Evolutionary conservation across 2,797 vertebrate genomes (phyloP).

Genomic region (Diplodus puntazzo): DNA sequence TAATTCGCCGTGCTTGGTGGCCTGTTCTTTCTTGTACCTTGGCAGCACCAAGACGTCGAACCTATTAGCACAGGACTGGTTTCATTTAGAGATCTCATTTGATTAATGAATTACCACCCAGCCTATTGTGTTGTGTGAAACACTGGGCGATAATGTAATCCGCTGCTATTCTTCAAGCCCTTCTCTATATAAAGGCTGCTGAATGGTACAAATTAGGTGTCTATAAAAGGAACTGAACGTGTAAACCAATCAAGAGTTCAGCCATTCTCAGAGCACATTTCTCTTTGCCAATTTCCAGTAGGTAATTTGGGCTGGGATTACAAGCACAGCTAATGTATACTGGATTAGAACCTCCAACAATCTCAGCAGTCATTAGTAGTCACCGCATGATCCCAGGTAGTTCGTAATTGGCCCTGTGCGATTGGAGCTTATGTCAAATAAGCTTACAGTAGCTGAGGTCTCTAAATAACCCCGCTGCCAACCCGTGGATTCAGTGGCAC

Average conservation of each 20-base stretch:
- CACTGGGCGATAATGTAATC: constrained; percentile 33
- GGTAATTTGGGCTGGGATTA: constrained; percentile 22
- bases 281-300: constrained; percentile 15
- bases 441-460: constrained; percentile 43
- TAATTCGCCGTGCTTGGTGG: neutral
- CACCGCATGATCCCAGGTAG: constrained; percentile 52
- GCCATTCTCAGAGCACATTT: constrained; percentile 41
- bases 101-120: constrained; percentile 63
- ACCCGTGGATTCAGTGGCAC: constrained; percentile 43
- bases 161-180: constrained; percentile 10
- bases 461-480: constrained; percentile 40
- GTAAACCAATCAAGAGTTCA: constrained; percentile 34
- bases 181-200: constrained; percentile 41
- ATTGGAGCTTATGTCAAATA: constrained; percentile 57
- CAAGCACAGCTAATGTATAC: constrained; percentile 28
- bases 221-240: constrained; percentile 9
- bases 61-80: constrained; percentile 42
- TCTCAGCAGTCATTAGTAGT: constrained; percentile 54
- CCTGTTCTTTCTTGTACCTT: constrained; percentile 33
- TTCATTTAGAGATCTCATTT: constrained; percentile 44
- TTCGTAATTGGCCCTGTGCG: constrained; percentile 58
- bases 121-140: constrained; percentile 48
- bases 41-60: neutral
- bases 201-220: constrained; percentile 39
- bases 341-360: constrained; percentile 49